Base-by-base conservation (phyloP, 2,888 invertebrate genomes). In the Mimachlamys varia region DNA sequence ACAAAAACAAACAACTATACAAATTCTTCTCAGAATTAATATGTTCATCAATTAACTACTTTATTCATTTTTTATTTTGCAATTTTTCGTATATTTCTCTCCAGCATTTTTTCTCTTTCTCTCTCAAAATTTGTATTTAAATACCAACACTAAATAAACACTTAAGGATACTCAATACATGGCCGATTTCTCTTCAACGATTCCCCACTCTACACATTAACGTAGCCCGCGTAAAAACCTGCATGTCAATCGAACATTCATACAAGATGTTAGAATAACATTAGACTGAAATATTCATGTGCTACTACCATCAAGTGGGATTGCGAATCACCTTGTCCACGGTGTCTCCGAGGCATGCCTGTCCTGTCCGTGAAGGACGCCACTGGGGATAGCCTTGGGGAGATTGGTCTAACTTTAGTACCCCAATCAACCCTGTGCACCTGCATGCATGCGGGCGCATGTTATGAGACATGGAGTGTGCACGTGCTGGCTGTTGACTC, bases 371-470 rank as follows among this genome's bases (percentile, higher is more conserved):
- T 76, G 76, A 76, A 76, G 76, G 76, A 76, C 76, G 33, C 76
- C 76, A 27, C 10, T 33, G 76, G 76, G 33, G 76, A 33, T 76
- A 76, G 76, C 76, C 76, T 76, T 17, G 33, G 76, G 76, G 76
- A 76, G 27, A 76, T 76, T 27, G 27, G 76, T 27, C 27, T 27
- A 76, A 76, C 76, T 76, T 76, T 76, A 76, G 76, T 76, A 27
- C 76, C 76, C 76, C 76, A 76, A 76, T 76, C 76, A 76, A 76
- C 76, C 76, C 27, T 33, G 76, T 76, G 76, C 76, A 76, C 76
- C 76, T 76, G 76, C 76, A 76, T 76, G 76, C 76, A 76, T 22
- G 76, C 76, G 76, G 76, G 76, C 76, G 13, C 76, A 76, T 76
- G 76, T 76, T 76, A 76, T 76, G 76, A 76, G 76, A 76, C 12